Base-by-base conservation (phyloP, 2,797 vertebrate species). In the Helarctos malayanus region DNA sequence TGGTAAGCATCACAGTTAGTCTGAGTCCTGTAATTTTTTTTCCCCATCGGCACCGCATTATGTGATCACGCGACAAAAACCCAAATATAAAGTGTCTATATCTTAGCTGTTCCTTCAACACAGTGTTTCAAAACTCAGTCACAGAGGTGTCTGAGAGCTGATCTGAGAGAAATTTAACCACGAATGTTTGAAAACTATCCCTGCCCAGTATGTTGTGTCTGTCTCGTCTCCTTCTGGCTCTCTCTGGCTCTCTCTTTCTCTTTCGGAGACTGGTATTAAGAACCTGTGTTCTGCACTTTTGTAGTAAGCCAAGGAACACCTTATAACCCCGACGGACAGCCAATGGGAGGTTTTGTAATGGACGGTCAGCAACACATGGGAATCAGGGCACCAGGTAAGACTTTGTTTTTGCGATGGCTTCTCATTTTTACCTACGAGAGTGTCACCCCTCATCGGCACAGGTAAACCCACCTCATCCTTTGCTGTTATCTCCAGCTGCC, bases 311-410 rank as follows among this genome's bases (percentile, higher is more conserved):
- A 99, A 99, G 99, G 99, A 99, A 99, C 99, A 97, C 99, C 99
- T 98, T 99, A 99, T 98, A 99, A 99, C 98, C 99, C 99, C 19
- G 99, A 99, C 14, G 99, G 99, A 98, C 99, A 99, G 98, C 99
- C 99, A 5, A 99, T 99, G 99, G 99, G 99, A 99, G 99, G 99
- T 97, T 99, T 99, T 65, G 99, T 99, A 99, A 99, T 99, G 99
- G 99, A 99, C 13, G 99, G 99, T 98, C 99, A 99, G 98, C 99
- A 99, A 98, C 99, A 99, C 99, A 99, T 99, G 99, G 99, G 99
- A 99, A 99, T 99, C 99, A 99, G 99, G 99, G 99, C 99, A 56
- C 99, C 99, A 99, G 99, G 99, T 99, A 99, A 99, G 99, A 96
- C 96, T 63, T 93, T 15, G 49, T 27, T 75, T 73, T 47, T 61